phyloP scores from a whole-genome alignment of 64 coral and sea anemone genomes.

The Astreopora myriophthalma region DNA sequence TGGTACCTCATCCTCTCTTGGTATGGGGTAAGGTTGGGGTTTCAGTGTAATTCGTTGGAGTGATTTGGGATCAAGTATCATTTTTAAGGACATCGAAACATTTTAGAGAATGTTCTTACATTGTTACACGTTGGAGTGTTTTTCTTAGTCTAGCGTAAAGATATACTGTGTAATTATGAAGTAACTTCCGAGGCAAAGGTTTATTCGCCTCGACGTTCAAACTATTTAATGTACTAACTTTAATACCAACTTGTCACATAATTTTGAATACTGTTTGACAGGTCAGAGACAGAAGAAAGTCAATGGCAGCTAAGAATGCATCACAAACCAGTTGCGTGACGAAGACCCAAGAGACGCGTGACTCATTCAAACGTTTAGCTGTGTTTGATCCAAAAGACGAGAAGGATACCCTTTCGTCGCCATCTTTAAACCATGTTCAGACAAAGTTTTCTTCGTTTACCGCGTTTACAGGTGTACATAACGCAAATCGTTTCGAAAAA shows the following conservation, averaged over 20 bases:
- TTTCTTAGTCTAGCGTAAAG: no score
- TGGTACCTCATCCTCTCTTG: no score
- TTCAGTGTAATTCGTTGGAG: no score
- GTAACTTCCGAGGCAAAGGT: no score
- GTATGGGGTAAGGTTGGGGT: no score
- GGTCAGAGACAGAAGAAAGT: conserved; percentile 11
- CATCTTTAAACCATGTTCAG: conserved; percentile 7
- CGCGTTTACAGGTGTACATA: conserved; percentile 2
- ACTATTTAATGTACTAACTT: no score
- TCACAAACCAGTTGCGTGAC: neutral
- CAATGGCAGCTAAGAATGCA: neutral
- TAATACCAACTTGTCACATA: neutral
- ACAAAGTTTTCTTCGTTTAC: neutral
- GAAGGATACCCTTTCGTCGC: neutral
- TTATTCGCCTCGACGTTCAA: neutral
- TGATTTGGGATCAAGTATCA: no score
- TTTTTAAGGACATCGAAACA: no score
- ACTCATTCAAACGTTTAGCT: neutral
- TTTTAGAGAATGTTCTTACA: no score
- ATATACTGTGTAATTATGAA: no score
- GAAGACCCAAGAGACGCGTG: neutral
- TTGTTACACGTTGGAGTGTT: no score
- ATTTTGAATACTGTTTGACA: neutral
- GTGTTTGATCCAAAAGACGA: neutral
- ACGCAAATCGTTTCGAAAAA: conserved; percentile 17